Evolutionary conservation across 2,797 vertebrate genomes (phyloP), one percentile per base, ranked within the genome.

Genomic region (Alca torda): DNA sequence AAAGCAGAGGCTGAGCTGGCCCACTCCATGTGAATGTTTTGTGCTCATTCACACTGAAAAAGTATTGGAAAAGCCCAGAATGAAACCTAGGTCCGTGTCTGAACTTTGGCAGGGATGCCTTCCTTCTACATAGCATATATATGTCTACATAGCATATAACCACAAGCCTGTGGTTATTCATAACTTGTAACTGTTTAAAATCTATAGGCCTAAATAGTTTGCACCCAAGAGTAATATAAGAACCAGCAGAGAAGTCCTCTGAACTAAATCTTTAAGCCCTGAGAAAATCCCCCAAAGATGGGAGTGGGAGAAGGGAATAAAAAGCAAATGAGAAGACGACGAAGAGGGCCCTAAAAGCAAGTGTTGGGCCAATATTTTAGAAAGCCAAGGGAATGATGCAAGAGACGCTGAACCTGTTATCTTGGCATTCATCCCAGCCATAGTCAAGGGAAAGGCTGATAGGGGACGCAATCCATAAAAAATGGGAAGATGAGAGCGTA

Each of bases 351-450:
- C 77, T 90, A 59, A 84, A 94, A 84, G 31, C n/a, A 70, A 72
- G 16, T 35, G 11, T 54, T 57, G 25, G 90, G 21, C 25, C 68
- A 57, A 16, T 72, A 35, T 70, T 89, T 83, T 60, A 84, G 53
- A 68, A 73, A 83, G 60, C 23, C 57, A 79, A 74, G 10, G n/a
- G 78, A 80, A 89, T 64, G 50, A 91, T 35, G 41, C n/a, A 65
- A 60, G 53, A 92, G 68, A 89, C 53, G 46, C 56, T 68, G 46
- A 88, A 74, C 24, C n/a, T 51, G 74, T 82, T 84, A 39, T 48
- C 70, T 88, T 96, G 91, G 92, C 86, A 77, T 26, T 74, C 37
- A 68, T 90, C 75, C 90, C 81, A 85, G 81, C 37, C 68, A 51
- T 48, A 87, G 64, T 63, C 33, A 31, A 77, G 41, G 72, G 75